Evolutionary conservation across 2,888 invertebrate genomes (phyloP).

Genomic region (Euzophera pinguis): DNA sequence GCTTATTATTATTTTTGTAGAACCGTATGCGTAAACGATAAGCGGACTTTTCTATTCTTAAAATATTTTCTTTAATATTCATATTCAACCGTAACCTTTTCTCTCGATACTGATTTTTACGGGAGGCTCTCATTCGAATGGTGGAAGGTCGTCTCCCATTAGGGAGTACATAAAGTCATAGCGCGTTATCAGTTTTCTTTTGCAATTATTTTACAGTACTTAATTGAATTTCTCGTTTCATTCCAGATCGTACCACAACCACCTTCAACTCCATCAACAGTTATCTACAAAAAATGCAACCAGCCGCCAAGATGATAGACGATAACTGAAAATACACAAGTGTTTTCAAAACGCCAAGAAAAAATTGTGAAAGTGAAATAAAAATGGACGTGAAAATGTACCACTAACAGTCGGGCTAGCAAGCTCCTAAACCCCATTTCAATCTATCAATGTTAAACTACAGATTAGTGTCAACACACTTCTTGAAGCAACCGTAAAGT

Average conservation of each 20-base stretch:
- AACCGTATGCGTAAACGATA: no score
- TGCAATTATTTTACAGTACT: no score
- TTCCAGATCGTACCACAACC: conserved; percentile 39
- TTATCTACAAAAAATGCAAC: conserved; percentile 18
- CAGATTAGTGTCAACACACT: conserved; percentile 95
- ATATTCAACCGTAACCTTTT: no score
- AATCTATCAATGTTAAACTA: conserved; percentile 89
- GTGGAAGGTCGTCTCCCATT: no score
- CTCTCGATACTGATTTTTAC: no score
- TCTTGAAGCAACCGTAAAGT: conserved; percentile 94
- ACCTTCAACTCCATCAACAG: conserved; percentile 14
- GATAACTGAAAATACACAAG: conserved; percentile 50
- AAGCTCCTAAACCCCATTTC: conserved; percentile 57
- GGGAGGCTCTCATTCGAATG: no score
- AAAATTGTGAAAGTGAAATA: conserved; percentile 12
- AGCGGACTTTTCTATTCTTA: no score
- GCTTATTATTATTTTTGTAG: no score
- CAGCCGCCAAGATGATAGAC: conserved; percentile 54
- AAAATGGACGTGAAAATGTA: conserved; percentile 27
- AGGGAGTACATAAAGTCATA: no score
- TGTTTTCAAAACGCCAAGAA: conserved; percentile 15
- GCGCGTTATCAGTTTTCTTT: no score
- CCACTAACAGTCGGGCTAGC: conserved; percentile 48
- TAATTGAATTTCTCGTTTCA: conserved; percentile 22
- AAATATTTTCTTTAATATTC: no score